These are phyloP conservation scores for Tachycineta bicolor DNA, from an alignment of 2,113 vertebrate species.

Conservation along the genomic window DNA sequence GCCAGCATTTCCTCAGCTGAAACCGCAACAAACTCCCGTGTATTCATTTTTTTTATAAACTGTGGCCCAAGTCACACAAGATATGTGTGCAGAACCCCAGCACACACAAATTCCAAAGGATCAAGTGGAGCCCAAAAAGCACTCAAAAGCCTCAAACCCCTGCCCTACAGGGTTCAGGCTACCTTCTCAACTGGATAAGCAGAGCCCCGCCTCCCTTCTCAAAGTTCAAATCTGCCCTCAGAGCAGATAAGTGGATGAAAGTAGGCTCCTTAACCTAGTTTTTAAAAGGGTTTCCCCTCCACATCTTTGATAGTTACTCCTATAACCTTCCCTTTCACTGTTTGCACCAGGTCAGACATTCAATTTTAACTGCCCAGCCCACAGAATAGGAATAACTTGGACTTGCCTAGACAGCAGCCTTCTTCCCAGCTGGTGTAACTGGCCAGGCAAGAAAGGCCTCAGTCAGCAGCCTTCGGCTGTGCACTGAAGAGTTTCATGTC, in stretches of 20 bases:
- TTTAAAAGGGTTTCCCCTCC: background rate
- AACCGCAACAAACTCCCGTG: fast-evolving
- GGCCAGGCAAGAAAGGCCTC: background rate
- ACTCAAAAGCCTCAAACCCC: background rate
- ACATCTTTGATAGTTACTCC: fast-evolving
- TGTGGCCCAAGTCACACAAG: background rate
- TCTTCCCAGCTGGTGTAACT: background rate
- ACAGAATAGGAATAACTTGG: fast-evolving
- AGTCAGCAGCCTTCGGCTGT: background rate
- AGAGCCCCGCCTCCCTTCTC: background rate
- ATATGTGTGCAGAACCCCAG: background rate
- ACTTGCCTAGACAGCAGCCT: background rate
- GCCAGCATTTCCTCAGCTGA: background rate
- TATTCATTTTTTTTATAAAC: background rate
- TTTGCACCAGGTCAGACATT: background rate
- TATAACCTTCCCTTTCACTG: background rate
- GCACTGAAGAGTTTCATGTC: background rate
- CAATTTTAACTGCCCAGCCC: background rate
- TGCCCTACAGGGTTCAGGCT: background rate
- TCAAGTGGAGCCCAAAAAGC: background rate
- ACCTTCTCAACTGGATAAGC: background rate
- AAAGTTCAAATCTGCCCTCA: background rate
- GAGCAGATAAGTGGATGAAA: background rate
- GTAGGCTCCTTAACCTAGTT: background rate
- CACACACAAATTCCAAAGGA: background rate